These are phyloP conservation scores for Urocitellus parryii DNA, from an alignment of 2,113 vertebrate genomes.

Conservation along the genomic window DNA sequence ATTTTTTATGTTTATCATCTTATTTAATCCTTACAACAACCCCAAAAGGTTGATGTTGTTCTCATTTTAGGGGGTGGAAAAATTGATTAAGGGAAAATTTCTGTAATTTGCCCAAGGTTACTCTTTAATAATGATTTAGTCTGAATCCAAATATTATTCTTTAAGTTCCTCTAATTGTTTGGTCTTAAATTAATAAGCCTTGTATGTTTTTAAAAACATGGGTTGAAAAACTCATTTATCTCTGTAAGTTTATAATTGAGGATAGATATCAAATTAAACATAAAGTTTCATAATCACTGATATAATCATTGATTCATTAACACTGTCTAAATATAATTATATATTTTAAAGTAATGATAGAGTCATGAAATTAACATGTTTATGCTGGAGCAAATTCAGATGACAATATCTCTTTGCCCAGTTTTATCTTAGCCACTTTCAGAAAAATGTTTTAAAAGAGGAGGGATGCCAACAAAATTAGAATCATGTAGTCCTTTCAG, in stretches of 20 bases:
- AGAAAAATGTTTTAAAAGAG: background rate
- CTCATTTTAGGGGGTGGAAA: background rate
- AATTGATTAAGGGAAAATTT: slow-evolving; percentile 40
- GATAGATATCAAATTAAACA: background rate
- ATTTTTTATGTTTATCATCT: background rate
- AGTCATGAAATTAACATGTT: background rate
- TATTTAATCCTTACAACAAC: slow-evolving; percentile 18
- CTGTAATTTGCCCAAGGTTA: slow-evolving; percentile 3
- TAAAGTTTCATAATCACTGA: slow-evolving; percentile 16
- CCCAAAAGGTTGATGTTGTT: background rate
- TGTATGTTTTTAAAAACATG: background rate
- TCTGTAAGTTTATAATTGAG: slow-evolving; percentile 18
- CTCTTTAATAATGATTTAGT: background rate
- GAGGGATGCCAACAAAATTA: background rate
- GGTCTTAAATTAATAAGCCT: background rate
- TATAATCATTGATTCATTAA: slow-evolving; percentile 42
- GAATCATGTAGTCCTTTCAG: background rate
- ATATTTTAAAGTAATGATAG: background rate
- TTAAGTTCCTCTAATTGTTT: background rate
- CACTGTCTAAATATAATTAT: background rate
- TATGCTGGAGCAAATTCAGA: slow-evolving; percentile 25
- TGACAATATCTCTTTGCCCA: background rate
- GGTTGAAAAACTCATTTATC: background rate
- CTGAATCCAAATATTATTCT: background rate
- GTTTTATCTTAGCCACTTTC: background rate